A percentile compares a stretch with the other conserved stretches of the same genome.
phyloP scores from a whole-genome alignment of 2,113 vertebrate species.

The Polypterus bichir region DNA sequence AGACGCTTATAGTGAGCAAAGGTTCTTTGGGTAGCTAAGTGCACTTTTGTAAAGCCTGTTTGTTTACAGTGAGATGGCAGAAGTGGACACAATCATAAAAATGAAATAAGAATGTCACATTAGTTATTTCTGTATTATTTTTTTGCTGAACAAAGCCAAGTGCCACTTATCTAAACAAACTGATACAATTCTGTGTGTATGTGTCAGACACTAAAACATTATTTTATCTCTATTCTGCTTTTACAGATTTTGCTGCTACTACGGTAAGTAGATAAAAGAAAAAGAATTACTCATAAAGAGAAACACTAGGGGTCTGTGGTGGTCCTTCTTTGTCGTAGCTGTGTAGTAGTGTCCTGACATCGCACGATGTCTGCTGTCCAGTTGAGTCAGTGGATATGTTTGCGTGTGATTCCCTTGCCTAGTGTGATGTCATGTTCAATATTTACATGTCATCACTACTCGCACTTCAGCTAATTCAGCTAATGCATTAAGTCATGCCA shows the following conservation, averaged over 20 bases:
- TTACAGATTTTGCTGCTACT: conserved; percentile 41
- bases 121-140: no score
- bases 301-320: conserved; percentile 13
- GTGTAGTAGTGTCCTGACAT: conserved; percentile 20
- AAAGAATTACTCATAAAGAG: no score
- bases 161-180: no score
- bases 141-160: no score
- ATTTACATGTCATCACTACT: conserved; percentile 3
- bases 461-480: neutral
- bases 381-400: conserved; percentile 11
- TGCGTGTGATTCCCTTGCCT: conserved; percentile 9
- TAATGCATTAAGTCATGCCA: conserved; percentile 13
- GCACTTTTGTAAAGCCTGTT: no score
- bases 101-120: no score
- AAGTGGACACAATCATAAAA: no score
- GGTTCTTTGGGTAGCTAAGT: no score
- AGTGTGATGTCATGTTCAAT: conserved; percentile 20
- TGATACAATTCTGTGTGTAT: no score
- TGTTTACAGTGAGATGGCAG: no score
- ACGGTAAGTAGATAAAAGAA: conserved; percentile 33
- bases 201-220: no score
- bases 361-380: conserved; percentile 16
- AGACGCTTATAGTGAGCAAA: no score
- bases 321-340: conserved; percentile 19
- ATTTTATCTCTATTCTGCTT: conserved; percentile 28